Percentiles rank a stretch among this genome's conserved stretches.
These are phyloP conservation scores for Crenichthys baileyi DNA, from an alignment of 2,797 vertebrate genomes.

Conservation along the genomic window DNA sequence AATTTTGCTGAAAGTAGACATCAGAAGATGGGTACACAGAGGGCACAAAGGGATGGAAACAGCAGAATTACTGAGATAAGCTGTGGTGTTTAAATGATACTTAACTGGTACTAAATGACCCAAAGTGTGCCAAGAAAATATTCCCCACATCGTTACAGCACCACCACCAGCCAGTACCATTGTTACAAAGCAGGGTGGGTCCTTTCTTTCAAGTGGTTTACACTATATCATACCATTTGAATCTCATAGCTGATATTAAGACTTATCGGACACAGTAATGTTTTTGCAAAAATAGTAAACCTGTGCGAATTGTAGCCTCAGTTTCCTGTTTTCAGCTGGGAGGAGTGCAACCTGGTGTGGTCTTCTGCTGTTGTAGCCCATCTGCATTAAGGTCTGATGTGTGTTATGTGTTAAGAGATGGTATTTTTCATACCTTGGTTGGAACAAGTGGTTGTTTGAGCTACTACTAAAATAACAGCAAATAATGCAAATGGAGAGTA, in stretches of 20 bases:
- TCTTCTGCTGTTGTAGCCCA: too few species aligned
- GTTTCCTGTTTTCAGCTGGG: neutral
- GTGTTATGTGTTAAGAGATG: neutral
- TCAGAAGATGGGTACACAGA: neutral
- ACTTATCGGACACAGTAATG: neutral
- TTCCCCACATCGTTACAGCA: neutral
- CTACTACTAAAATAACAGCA: neutral
- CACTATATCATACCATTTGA: neutral
- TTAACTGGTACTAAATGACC: neutral
- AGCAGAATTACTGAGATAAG: neutral
- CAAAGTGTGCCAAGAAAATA: neutral
- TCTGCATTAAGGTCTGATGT: too few species aligned
- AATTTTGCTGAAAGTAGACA: neutral
- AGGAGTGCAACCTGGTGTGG: too few species aligned
- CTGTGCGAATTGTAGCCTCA: neutral
- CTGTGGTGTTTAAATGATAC: neutral
- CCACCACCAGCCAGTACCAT: neutral
- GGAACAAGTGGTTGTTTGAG: neutral
- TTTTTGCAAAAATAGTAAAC: neutral
- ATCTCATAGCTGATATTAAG: neutral
- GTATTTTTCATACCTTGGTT: neutral
- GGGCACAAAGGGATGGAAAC: neutral
- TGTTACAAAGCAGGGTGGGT: neutral
- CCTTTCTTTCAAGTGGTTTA: neutral
- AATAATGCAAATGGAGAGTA: too few species aligned